phyloP scores from a whole-genome alignment of 2,888 invertebrate genomes.

The Pollenia amentaria region DNA sequence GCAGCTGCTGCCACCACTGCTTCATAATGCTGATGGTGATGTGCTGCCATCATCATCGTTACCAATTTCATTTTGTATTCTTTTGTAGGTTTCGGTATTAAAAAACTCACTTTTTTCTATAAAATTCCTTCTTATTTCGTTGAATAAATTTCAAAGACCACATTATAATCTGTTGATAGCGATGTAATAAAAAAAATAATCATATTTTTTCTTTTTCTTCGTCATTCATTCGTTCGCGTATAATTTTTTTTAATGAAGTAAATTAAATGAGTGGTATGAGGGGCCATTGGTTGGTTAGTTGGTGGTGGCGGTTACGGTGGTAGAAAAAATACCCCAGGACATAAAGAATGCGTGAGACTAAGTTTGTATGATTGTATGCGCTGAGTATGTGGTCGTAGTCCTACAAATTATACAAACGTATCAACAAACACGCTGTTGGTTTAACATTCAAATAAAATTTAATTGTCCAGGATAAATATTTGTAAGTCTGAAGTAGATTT shows the following conservation, averaged over 20 bases:
- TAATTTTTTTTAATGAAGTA: constrained; percentile 60
- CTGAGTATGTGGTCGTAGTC: constrained; percentile 27
- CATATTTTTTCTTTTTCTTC: constrained; percentile 9
- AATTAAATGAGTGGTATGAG: constrained; percentile 28
- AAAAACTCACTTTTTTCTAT: constrained; percentile 22
- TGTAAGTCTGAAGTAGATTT: neutral
- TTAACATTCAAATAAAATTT: constrained; percentile 53
- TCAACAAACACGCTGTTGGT: constrained; percentile 62
- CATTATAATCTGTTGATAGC: constrained; percentile 66
- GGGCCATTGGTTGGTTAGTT: neutral
- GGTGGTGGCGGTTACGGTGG: neutral
- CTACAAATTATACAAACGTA: constrained; percentile 49
- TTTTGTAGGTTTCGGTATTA: constrained; percentile 24
- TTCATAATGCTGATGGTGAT: neutral
- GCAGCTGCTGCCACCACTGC: constrained; percentile 42
- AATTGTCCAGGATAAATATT: neutral
- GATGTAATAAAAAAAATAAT: constrained; percentile 61
- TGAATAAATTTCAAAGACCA: constrained; percentile 56
- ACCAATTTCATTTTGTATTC: constrained; percentile 34
- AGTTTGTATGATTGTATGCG: neutral
- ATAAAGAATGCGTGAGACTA: neutral
- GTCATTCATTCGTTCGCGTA: constrained; percentile 27
- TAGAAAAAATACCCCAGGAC: neutral
- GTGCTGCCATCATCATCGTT: neutral
- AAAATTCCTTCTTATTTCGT: constrained; percentile 39